Evolutionary conservation across 1,140 invertebrate genomes (phyloP).

Genomic region (Lepidurus arcticus): DNA sequence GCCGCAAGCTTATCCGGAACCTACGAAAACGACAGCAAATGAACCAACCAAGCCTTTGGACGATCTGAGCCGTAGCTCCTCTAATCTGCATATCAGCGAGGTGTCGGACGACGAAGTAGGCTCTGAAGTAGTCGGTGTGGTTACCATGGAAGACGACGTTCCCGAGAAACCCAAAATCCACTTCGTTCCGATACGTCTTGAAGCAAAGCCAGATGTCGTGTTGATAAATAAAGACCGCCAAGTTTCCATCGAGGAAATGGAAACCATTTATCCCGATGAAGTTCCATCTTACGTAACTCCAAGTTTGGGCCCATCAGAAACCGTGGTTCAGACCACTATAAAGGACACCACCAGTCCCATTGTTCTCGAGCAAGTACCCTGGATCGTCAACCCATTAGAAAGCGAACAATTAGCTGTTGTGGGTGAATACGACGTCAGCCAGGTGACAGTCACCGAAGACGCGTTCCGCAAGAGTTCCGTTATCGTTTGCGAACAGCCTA

Average conservation of each 20-base stretch:
- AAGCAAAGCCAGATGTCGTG: conserved; percentile 27
- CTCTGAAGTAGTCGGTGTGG: conserved; percentile 8
- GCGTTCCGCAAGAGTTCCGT: conserved; percentile 27
- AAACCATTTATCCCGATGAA: conserved; percentile 26
- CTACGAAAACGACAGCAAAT: not conserved
- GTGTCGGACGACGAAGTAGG: conserved; percentile 26
- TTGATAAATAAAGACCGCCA: conserved; percentile 14
- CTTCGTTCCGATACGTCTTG: conserved; percentile 29
- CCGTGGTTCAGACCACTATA: not conserved
- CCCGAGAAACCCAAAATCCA: conserved; percentile 22
- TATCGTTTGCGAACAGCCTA: conserved; percentile 31
- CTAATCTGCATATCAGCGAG: conserved; percentile 24
- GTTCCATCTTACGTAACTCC: not conserved
- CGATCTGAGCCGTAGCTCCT: not conserved
- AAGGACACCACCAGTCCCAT: not conserved
- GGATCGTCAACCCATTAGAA: conserved; percentile 31
- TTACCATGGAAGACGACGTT: conserved; percentile 29
- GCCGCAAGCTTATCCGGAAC: not conserved
- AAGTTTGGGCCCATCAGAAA: not conserved
- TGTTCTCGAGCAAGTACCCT: conserved; percentile 23
- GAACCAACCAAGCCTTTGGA: not conserved
- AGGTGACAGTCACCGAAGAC: conserved; percentile 32
- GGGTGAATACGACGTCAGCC: conserved; percentile 33
- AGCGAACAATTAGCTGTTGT: conserved; percentile 29
- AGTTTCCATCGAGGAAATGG: conserved; percentile 31